phyloP scores from a whole-genome alignment of 2,888 invertebrate species.

The Ormia ochracea region DNA sequence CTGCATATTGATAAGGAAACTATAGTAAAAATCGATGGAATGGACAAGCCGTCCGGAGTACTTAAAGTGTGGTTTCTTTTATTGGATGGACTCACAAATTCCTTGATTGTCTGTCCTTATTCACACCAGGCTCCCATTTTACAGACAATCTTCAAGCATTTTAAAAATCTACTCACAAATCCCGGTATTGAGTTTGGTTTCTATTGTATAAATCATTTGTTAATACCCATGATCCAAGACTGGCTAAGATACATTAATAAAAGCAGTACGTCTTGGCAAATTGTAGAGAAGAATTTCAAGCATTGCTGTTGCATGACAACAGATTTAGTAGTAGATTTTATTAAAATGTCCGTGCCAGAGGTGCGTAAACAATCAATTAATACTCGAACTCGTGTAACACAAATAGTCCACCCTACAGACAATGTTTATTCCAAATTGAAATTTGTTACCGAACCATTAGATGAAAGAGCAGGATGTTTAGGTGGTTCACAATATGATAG shows the following conservation, averaged over 20 bases:
- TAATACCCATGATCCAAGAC: conserved; percentile 94
- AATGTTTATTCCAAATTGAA: conserved; percentile 75
- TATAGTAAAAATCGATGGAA: conserved; percentile 77
- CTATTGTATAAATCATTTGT: conserved; percentile 93
- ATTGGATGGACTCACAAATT: conserved; percentile 89
- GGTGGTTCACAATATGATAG: conserved; percentile 62
- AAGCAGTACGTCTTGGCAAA: conserved; percentile 84
- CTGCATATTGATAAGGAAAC: conserved; percentile 77
- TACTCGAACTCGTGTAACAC: conserved; percentile 71
- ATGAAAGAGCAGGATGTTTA: conserved; percentile 55
- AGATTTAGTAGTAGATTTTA: conserved; percentile 91
- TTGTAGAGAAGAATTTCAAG: conserved; percentile 92
- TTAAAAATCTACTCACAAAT: conserved; percentile 85
- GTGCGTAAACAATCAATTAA: conserved; percentile 66
- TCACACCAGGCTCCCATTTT: conserved; percentile 91
- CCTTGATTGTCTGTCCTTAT: conserved; percentile 90
- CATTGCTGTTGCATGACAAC: conserved; percentile 96
- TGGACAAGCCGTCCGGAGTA: conserved; percentile 89
- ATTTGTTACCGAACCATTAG: conserved; percentile 72
- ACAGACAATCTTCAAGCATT: conserved; percentile 90
- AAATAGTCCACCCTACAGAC: conserved; percentile 75
- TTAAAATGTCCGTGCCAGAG: conserved; percentile 81
- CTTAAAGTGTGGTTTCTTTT: conserved; percentile 93
- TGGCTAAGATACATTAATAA: conserved; percentile 90
- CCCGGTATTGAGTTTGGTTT: conserved; percentile 94